phyloP scores from a whole-genome alignment of 2,113 vertebrate species.

The Phaethornis superciliosus region DNA sequence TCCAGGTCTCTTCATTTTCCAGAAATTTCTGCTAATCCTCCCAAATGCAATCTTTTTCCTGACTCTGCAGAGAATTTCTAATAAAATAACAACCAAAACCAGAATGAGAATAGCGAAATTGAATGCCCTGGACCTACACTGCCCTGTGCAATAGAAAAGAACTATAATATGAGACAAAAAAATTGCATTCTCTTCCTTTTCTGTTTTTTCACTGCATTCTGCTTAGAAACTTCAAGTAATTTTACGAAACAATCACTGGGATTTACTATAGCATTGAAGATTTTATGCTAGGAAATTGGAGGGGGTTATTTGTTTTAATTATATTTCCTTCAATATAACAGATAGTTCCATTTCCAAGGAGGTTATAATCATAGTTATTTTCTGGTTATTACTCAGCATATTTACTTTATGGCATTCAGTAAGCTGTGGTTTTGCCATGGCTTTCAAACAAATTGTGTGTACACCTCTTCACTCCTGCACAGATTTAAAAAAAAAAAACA shows the following conservation, averaged over 20 bases:
- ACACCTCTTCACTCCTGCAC: neutral
- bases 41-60: neutral
- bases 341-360: conserved; percentile 52
- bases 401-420: neutral
- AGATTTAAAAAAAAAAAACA: neutral
- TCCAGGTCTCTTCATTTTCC: neutral
- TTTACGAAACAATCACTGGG: neutral
- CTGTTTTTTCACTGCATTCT: neutral
- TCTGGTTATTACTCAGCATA: conserved; percentile 34
- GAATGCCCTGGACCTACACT: neutral
- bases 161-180: neutral
- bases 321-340: neutral
- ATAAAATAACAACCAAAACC: neutral
- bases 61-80: neutral
- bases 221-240: neutral
- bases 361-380: conserved; percentile 23
- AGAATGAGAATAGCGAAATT: neutral
- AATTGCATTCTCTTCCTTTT: neutral
- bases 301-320: conserved; percentile 1
- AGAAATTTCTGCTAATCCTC: neutral
- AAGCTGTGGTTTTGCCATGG: neutral
- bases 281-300: neutral
- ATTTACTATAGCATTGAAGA: conserved; percentile 5
- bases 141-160: neutral
- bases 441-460: neutral